A percentile compares a stretch with the other conserved stretches of the same genome.
Conservation (phyloP, 2,888 invertebrate genomes). For the Steinernema scapterisci region DNA sequence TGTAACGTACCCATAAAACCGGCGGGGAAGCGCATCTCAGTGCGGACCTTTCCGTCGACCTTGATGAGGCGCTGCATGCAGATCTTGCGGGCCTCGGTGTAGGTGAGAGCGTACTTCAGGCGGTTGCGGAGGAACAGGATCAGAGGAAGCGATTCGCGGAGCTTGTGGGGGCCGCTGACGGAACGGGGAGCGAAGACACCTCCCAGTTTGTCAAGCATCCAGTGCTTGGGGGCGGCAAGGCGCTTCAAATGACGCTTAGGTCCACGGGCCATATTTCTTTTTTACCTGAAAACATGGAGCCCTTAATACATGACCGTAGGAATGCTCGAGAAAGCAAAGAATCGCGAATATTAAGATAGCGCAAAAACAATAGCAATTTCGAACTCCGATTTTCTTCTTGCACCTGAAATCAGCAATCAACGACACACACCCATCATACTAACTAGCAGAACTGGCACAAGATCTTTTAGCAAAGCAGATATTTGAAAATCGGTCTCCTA, state of each 20-base stretch:
- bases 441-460: no score
- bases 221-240: conserved; percentile 97
- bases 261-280: conserved; percentile 80
- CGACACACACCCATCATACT: no score
- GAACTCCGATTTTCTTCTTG: no score
- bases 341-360: no score
- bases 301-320: no score
- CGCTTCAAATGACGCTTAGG: conserved; percentile 99
- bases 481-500: no score
- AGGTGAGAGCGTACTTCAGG: conserved; percentile 95
- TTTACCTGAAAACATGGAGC: conserved; percentile 26
- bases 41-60: conserved; percentile 96
- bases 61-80: conserved; percentile 96
- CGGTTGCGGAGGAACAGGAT: conserved; percentile 95
- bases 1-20: conserved; percentile 92
- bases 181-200: conserved; percentile 83
- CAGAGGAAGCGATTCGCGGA: conserved; percentile 92
- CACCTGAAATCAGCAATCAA: no score
- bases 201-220: conserved; percentile 93
- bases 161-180: conserved; percentile 94
- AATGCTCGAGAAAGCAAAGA: no score
- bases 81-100: conserved; percentile 94
- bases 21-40: conserved; percentile 94
- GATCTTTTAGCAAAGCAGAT: no score
- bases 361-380: no score